Evolutionary conservation across 1,140 invertebrate genomes (phyloP), one percentile per base, ranked within the genome.

Genomic region (Drosophila sulfurigaster): DNA sequence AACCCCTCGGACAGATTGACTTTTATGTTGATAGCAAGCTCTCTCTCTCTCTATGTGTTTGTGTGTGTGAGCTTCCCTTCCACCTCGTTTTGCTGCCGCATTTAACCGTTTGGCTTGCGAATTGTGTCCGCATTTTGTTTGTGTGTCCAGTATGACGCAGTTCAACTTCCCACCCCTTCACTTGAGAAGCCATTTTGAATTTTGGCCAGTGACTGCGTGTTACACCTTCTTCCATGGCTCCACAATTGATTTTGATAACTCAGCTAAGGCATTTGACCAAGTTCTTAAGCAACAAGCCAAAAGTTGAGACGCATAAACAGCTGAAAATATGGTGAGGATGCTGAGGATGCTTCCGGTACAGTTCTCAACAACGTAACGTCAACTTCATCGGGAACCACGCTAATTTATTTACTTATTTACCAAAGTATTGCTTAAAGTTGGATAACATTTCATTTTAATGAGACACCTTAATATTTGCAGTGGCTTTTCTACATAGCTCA

Each of bases 1-100:
- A 74, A 83, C 77, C 81, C 81, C 81, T 70, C 83, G 57, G 66
- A 71, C 68, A 85, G 81, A 83, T 83, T 85, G 81, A 83, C 81
- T 83, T 83, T 83, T 73, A 80, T 80, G 77, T 73, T 83, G 81
- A 77, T 83, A 83, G 62, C 73, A 62, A 43, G 62, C 13, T 57
- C 48, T 25, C 8, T 52, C 16, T 67, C 13, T 28, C 3, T 58
- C 2, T 46, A 11, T 60, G 16, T 45, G 35, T 56, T 6, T 58
- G 1, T 70, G 15, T 72, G 15, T 30, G 8, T 49, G 15, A 35
- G 15, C 5, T 49, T 38, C 35, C 20, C 32, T 7, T 11, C 11
- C 28, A 15, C 51, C 28, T 35, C 30, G 28, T 54, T 32, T 35
- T 16, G 51, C 28, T 43, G 13, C 25, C 49, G 57, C 35, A 25